A percentile compares a stretch with the other conserved stretches of the same genome.
Evolutionary conservation across 2,797 vertebrate genomes (phyloP).

Genomic region (Falco columbarius): DNA sequence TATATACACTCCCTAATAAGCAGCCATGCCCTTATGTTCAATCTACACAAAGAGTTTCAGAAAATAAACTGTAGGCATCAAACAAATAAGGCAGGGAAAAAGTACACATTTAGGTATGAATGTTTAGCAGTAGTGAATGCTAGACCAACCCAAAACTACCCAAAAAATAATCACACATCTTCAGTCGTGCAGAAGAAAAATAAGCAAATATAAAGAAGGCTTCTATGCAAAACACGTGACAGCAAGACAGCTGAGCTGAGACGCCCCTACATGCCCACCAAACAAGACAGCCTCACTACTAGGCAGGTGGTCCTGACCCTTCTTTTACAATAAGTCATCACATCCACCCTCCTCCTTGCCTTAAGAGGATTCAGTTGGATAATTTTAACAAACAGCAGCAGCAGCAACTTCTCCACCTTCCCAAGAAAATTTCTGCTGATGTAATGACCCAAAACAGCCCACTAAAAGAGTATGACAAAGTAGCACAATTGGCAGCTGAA

Average conservation of each 20-base stretch:
- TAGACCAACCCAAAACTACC: background rate
- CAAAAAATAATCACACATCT: background rate
- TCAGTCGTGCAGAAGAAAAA: background rate
- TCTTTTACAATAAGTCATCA: background rate
- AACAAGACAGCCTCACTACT: background rate
- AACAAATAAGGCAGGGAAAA: background rate
- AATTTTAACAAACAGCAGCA: background rate
- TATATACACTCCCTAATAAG: background rate
- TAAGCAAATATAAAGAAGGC: background rate
- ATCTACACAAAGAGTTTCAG: background rate
- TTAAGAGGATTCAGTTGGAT: background rate
- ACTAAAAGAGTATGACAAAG: background rate
- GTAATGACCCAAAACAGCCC: background rate
- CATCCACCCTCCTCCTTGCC: background rate
- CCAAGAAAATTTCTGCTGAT: background rate
- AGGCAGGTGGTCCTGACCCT: background rate
- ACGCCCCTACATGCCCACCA: rapidly evolving
- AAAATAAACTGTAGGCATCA: background rate
- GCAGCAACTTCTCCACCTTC: background rate
- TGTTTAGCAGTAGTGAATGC: background rate
- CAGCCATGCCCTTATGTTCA: background rate
- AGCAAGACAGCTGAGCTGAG: background rate
- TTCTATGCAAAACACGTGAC: background rate
- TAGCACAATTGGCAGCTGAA: background rate
- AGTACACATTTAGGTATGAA: background rate